phyloP scores from a whole-genome alignment of 2,113 vertebrate genomes.

The Galbula dea region DNA sequence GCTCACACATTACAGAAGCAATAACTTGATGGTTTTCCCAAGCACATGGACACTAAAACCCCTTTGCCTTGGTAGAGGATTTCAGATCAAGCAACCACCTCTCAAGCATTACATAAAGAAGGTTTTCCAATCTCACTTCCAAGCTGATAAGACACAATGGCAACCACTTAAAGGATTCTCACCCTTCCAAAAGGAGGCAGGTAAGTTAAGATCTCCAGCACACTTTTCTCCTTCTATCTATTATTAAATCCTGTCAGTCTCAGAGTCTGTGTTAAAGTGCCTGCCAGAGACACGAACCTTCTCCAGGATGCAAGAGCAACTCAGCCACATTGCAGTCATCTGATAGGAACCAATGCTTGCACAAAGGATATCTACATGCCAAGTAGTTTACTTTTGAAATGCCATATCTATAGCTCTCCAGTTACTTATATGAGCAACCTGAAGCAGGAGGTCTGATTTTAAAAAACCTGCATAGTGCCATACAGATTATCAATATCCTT shows the following conservation, averaged over 20 bases:
- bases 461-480: not conserved
- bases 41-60: not conserved
- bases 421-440: not conserved
- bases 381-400: too few species aligned
- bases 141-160: not conserved
- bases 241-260: not conserved
- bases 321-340: not conserved
- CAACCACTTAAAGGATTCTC: not conserved
- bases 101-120: not conserved
- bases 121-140: not conserved
- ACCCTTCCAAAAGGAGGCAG: not conserved
- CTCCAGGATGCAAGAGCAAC: not conserved
- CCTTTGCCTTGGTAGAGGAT: not conserved
- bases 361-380: not conserved
- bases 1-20: not conserved
- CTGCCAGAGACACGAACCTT: not conserved
- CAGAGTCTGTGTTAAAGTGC: not conserved
- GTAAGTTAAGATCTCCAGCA: not conserved
- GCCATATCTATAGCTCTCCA: fast-evolving
- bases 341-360: not conserved
- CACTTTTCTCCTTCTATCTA: not conserved
- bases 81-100: not conserved
- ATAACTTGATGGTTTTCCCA: not conserved
- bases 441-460: not conserved
- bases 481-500: not conserved